Evolutionary conservation across 2,888 invertebrate species (phyloP), one percentile per base, ranked within the genome.

Genomic region (Pollenia amentaria): DNA sequence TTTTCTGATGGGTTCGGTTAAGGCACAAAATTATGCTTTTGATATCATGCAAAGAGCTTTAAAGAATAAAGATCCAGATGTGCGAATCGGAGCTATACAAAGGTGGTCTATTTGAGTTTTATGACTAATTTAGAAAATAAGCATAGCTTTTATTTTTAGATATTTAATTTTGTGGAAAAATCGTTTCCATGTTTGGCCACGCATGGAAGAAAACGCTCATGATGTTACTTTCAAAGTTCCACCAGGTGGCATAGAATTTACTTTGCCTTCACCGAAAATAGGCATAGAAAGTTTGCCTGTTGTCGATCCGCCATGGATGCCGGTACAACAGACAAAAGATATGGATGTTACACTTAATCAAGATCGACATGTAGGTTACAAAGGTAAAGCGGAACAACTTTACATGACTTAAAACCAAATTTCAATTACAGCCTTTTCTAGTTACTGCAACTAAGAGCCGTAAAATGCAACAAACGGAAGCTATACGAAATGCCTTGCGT

Each of bases 221-320:
- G 92, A 92, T 84, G 94, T 97, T 85, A 96, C 97, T 0, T 99
- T 99, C 93, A 99, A 99, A 94, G 99, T 99, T 2, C 99, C 99
- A 0, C 99, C 99, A 0, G 99, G 99, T 0, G 98, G 98, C 21
- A 99, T 99, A 85, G 99, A 99, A 92, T 99, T 99, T 92, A 99
- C 99, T 0, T 94, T 99, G 70, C 99, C 99, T 0, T 99, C 99
- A 0, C 99, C 99, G 0, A 99, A 99, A 92, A 99, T 99, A 89
- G 99, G 99, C 3, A 97, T 99, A 55, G 99, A 98, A 93, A 97
- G 97, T 44, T 94, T 98, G 85, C 97, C 98, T 0, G 98, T 99
- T 0, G 98, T 99, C 0, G 99, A 99, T 94, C 99, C 99, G 12
- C 99, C 99, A 0, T 99, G 99, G 99, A 97, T 98, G 95, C 98